Base-by-base conservation (phyloP, 2,888 invertebrate genomes). In the Diarsia brunnea region DNA sequence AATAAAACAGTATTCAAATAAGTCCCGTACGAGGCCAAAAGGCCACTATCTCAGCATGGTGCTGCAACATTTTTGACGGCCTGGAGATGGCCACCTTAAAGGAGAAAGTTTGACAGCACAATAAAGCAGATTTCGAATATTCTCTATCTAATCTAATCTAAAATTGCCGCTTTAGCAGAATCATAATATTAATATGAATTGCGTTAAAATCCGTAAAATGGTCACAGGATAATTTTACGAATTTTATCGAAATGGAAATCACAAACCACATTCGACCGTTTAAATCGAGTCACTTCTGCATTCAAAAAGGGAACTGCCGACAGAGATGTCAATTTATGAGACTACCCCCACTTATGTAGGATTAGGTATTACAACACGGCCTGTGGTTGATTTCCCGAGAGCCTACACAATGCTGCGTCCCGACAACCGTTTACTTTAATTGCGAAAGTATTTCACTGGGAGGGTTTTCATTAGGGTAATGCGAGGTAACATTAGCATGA, bases 401-500 rank as follows among this genome's bases (percentile, higher is more conserved):
- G 93, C 74, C 65, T 73, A 87, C 86, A 91, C 89, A 91, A 89
- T 90, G 88, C 74, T 78, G 45, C 70, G 74, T 78, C 77, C 84
- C 84, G 81, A 87, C 90, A 87, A 90, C 81, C 91, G 92, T 91
- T 93, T 91, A 92, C 90, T 93, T 92, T 93, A 92, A 94, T 93
- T 93, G 91, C 89, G 84, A 91, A 92, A 92, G 92, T 92, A 93
- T 93, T 93, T 91, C 91, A 89, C 84, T 84, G 89, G 90, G 89
- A 86, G 85, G 88, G 87, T 92, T 92, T 91, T 92, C 92, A 93
- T 93, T 92, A 93, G 74, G 79, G 89, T 92, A 93, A 93, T 93
- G 92, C 80, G 83, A 75, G 84, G 76, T 78, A 83, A 84, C 83
- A 87, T 86, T 87, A 78, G 84, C 81, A 75, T 77, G 76, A 49